Conservation (phyloP, 2,888 invertebrate genomes). For the Oscheius onirici region DNA sequence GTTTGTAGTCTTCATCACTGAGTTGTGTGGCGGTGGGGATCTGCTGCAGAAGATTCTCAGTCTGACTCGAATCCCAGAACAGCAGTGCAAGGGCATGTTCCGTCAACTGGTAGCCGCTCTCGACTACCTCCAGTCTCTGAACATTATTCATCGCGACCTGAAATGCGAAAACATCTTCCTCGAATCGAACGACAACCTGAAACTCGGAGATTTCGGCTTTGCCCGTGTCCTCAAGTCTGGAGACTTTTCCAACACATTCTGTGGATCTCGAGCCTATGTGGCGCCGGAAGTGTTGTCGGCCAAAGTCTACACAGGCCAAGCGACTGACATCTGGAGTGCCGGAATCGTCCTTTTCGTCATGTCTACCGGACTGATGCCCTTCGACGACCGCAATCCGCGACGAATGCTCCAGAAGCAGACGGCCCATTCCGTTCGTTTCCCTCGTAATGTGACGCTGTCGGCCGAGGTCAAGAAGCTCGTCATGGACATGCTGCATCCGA, state of each 20-base stretch:
- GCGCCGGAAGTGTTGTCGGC: constrained; percentile 87
- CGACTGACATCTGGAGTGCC: constrained; percentile 83
- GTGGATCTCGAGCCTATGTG: constrained; percentile 87
- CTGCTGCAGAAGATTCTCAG: constrained; percentile 77
- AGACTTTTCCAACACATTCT: constrained; percentile 81
- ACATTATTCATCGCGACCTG: constrained; percentile 77
- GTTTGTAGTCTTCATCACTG: constrained; percentile 76
- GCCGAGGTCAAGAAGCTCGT: constrained; percentile 51
- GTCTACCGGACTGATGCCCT: constrained; percentile 72
- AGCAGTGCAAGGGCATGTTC: constrained; percentile 72
- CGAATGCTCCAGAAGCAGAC: constrained; percentile 51
- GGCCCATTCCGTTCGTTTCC: constrained; percentile 43
- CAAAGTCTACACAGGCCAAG: constrained; percentile 73
- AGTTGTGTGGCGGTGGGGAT: constrained; percentile 76
- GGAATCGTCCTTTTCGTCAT: constrained; percentile 83
- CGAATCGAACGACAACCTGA: constrained; percentile 52
- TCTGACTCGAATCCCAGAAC: constrained; percentile 76
- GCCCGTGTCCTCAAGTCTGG: constrained; percentile 7
- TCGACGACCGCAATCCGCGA: constrained; percentile 57
- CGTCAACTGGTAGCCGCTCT: constrained; percentile 71
- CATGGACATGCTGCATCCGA: constrained; percentile 60
- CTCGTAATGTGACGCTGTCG: constrained; percentile 40
- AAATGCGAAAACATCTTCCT: constrained; percentile 80
- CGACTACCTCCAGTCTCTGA: constrained; percentile 10
- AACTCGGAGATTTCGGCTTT: constrained; percentile 32